Evolutionary conservation across 2,113 vertebrate species (phyloP).

Genomic region (Atlantisia rogersi): DNA sequence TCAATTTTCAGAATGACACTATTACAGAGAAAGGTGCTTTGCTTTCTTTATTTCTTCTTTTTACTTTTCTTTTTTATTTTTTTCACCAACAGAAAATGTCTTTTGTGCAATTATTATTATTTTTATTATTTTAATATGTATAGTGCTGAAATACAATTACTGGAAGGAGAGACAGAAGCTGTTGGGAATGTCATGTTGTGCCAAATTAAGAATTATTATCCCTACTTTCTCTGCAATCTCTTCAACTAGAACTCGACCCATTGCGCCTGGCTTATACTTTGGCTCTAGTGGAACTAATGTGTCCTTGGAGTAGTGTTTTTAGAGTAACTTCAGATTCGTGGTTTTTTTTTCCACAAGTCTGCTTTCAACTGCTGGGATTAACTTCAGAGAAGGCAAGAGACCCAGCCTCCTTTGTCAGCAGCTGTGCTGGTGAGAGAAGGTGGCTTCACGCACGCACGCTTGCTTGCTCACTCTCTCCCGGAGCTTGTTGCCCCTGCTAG

Average conservation of each 20-base stretch:
- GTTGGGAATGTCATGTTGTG: constrained; percentile 39
- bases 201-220: constrained; percentile 62
- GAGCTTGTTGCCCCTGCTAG: not conserved
- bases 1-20: not conserved
- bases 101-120: not conserved
- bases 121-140: not conserved
- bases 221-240: constrained; percentile 38
- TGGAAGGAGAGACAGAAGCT: constrained; percentile 31
- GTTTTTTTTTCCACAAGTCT: constrained; percentile 17
- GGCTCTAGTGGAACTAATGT: constrained; percentile 59
- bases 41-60: not conserved
- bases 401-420: constrained; percentile 34
- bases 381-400: constrained; percentile 42
- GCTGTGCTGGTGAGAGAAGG: constrained; percentile 2
- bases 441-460: not conserved
- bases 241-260: constrained; percentile 16
- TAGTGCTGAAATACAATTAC: not conserved
- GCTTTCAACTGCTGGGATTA: constrained; percentile 51
- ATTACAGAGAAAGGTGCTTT: constrained; percentile 35
- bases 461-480: not conserved
- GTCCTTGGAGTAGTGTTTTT: constrained; percentile 56
- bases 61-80: too few species aligned
- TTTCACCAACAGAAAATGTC: not conserved
- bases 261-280: constrained; percentile 5
- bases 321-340: constrained; percentile 37